A percentile compares a stretch with the other conserved stretches of the same genome.
phyloP scores from a whole-genome alignment of 2,797 vertebrate species.

The Cephalopachus bancanus region DNA sequence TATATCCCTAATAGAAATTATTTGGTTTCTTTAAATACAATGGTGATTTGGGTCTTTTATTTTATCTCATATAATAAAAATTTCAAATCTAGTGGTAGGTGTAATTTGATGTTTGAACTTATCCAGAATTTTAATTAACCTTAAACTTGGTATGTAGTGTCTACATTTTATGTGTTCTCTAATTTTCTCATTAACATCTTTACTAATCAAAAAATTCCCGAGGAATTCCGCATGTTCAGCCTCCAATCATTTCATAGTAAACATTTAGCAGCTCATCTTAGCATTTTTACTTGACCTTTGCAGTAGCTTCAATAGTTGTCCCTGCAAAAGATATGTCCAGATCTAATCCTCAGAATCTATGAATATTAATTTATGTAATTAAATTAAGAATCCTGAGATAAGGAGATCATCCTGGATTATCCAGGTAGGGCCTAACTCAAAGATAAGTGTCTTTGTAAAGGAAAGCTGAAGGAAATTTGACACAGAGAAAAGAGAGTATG shows the following conservation, averaged over 20 bases:
- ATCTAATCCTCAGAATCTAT: neutral
- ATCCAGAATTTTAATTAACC: neutral
- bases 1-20: neutral
- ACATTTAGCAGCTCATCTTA: neutral
- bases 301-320: neutral
- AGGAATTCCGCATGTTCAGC: neutral
- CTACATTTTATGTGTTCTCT: neutral
- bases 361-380: neutral
- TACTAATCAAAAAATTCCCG: neutral
- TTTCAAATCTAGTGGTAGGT: neutral
- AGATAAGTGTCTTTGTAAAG: neutral
- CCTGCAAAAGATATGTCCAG: neutral
- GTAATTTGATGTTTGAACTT: neutral
- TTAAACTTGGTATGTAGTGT: no score
- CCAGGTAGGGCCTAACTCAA: neutral
- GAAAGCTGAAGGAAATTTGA: neutral
- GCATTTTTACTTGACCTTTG: neutral
- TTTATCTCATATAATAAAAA: neutral
- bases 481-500: neutral
- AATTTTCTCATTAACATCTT: neutral
- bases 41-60: neutral
- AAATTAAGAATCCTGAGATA: neutral
- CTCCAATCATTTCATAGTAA: neutral
- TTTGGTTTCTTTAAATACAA: neutral
- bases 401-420: neutral